Evolutionary conservation across 1,140 invertebrate species (phyloP).

Genomic region (Zaprionus taronus): DNA sequence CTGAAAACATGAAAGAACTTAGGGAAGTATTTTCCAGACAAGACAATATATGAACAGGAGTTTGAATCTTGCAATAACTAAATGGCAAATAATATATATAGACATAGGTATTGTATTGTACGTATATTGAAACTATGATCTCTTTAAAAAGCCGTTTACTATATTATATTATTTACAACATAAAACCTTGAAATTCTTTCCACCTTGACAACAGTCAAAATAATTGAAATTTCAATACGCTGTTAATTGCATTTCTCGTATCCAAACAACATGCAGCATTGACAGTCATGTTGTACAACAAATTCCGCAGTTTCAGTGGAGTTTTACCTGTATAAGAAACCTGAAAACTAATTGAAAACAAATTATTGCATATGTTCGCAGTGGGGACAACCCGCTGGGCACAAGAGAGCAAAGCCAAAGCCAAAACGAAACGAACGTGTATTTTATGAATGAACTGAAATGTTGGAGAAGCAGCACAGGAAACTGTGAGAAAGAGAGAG

Average conservation of each 20-base stretch:
- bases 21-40: no score
- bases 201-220: not conserved
- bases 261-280: slow-evolving; percentile 9
- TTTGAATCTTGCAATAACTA: no score
- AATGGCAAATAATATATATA: no score
- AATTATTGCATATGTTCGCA: slow-evolving; percentile 37
- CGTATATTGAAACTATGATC: no score
- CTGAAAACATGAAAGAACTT: no score
- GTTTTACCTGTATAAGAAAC: not conserved
- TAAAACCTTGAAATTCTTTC: not conserved
- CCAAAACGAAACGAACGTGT: slow-evolving; percentile 13
- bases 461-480: not conserved
- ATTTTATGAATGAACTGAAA: slow-evolving; percentile 48
- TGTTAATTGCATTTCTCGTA: slow-evolving; percentile 18
- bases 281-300: slow-evolving; percentile 27
- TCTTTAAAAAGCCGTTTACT: no score
- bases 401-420: not conserved
- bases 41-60: no score
- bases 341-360: slow-evolving; percentile 48
- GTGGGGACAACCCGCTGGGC: slow-evolving; percentile 33
- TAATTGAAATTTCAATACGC: not conserved
- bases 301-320: slow-evolving; percentile 9
- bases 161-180: not conserved
- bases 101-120: no score
- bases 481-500: not conserved